Evolutionary conservation across 2,797 vertebrate genomes (phyloP).

Genomic region (Xenentodon cancila): DNA sequence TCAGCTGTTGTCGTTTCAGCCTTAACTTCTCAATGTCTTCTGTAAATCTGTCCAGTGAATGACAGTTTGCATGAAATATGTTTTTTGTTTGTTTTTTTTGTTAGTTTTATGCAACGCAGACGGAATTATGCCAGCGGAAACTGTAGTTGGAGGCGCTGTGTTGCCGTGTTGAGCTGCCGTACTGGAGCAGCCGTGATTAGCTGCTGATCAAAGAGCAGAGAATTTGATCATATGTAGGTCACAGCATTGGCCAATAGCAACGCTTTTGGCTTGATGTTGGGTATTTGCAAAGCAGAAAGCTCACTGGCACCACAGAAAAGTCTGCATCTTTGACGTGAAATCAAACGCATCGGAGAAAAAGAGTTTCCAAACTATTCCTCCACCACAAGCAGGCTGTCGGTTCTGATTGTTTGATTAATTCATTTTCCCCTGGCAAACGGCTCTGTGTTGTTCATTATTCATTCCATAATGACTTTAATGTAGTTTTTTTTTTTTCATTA

Average conservation of each 20-base stretch:
- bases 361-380: constrained; percentile 32
- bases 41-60: too few relatives aligned
- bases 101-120: neutral
- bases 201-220: constrained; percentile 66
- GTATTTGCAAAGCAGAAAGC: constrained; percentile 34
- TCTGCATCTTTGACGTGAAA: constrained; percentile 50
- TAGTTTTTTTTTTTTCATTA: constrained; percentile 61
- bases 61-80: too few relatives aligned
- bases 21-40: too few relatives aligned
- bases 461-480: constrained; percentile 70
- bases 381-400: constrained; percentile 58
- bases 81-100: too few relatives aligned
- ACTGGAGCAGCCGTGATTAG: constrained; percentile 69
- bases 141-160: constrained; percentile 6
- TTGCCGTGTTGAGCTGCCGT: constrained; percentile 23
- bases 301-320: neutral
- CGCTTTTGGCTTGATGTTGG: constrained; percentile 42
- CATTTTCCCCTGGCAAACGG: constrained; percentile 72
- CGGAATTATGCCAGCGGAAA: constrained; percentile 23
- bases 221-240: constrained; percentile 76
- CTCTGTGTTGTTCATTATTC: constrained; percentile 78
- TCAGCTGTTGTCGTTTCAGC: too few relatives aligned
- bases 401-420: constrained; percentile 80
- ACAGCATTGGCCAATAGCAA: constrained; percentile 62
- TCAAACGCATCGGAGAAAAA: constrained; percentile 35